Evolutionary conservation across 1,140 invertebrate species (phyloP), one percentile per base, ranked within the genome.

Genomic region (Amphibalanus amphitrite): DNA sequence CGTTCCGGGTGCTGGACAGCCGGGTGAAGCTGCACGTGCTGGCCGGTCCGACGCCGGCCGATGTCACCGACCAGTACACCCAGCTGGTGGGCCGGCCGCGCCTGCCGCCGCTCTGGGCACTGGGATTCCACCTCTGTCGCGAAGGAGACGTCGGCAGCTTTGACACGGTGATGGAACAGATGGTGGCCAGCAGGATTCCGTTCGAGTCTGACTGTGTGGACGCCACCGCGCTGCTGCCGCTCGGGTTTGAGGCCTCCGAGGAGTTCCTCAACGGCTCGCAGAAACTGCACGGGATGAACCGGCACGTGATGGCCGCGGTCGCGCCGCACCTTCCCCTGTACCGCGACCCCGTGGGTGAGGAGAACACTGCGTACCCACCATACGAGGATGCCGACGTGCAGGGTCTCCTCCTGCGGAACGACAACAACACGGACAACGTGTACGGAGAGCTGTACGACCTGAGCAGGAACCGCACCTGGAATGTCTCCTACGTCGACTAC

Each of bases 41-140:
- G 76, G 72, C 88, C 71, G 90, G 90, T 0, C 88, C 89, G 3
- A 83, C 82, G 3, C 89, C 92, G 0, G 76, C 81, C 17, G 85
- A 89, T 69, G 88, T 92, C n/a, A 81, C 89, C 0, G 79, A 83
- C 33, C 89, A 92, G 78, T 91, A 92, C 79, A 87, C 89, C 0
- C 81, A 85, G 71, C 78, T 92, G 20, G 84, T 94, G 70, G 91
- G 92, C 4, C 82, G 83, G 72, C 89, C 92, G 3, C 86, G 86
- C 76, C 83, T 95, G 82, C 91, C 92, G n/a, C 91, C 93, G 0
- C 93, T 90, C 78, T 95, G 92, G 92, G 82, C 86, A 0, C 83
- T 95, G 0, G 92, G 92, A 23, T 94, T 92, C 80, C 92, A 95
- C 81, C 81, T 94, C 33, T 92, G 89, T 81, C 85, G 87, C n/a